Evolutionary conservation across 2,888 invertebrate species (phyloP).

Genomic region (Heliconius sara): DNA sequence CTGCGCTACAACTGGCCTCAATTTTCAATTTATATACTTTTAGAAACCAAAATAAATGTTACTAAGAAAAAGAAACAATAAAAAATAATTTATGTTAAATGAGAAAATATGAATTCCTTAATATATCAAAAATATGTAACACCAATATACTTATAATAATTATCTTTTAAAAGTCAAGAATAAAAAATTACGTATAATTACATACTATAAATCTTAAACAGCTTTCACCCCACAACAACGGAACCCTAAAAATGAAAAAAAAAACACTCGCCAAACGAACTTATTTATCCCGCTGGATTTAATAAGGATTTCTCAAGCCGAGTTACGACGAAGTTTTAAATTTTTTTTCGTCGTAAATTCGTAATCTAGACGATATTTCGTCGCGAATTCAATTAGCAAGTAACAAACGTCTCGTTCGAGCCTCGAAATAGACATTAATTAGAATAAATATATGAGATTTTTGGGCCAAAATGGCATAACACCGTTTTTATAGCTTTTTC

Average conservation of each 20-base stretch:
- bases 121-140: too few relatives aligned
- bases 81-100: too few relatives aligned
- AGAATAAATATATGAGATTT: conserved; percentile 8
- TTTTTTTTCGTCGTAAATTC: conserved; percentile 57
- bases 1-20: too few relatives aligned
- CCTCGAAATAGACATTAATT: conserved; percentile 45
- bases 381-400: conserved; percentile 74
- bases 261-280: conserved; percentile 76
- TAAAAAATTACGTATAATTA: not conserved
- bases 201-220: not conserved
- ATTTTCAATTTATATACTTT: too few relatives aligned
- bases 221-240: not conserved
- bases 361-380: conserved; percentile 74
- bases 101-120: too few relatives aligned
- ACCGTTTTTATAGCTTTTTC: too few relatives aligned
- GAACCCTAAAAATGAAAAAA: conserved; percentile 47
- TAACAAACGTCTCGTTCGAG: conserved; percentile 69
- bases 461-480: not conserved
- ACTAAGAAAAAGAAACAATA: too few relatives aligned
- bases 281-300: conserved; percentile 81
- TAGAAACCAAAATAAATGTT: too few relatives aligned
- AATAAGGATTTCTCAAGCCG: conserved; percentile 82
- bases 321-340: conserved; percentile 71
- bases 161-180: too few relatives aligned
- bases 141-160: too few relatives aligned